phyloP scores from a whole-genome alignment of 2,797 vertebrate genomes.

The Neomorphus geoffroyi region DNA sequence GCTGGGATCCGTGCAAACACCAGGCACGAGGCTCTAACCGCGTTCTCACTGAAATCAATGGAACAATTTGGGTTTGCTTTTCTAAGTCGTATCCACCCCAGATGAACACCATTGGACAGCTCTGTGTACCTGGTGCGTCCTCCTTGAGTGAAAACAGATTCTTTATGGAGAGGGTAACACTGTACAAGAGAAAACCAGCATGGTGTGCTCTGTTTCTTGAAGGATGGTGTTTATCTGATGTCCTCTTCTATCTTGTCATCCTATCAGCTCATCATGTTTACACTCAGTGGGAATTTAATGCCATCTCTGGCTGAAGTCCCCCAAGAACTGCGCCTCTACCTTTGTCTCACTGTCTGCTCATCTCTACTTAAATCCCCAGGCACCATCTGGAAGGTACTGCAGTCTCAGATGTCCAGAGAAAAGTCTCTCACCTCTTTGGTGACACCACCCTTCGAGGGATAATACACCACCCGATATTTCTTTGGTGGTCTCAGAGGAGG shows the following conservation, averaged over 20 bases:
- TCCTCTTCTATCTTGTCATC: not conserved
- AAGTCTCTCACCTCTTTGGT: slow-evolving; percentile 84
- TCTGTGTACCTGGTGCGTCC: not conserved
- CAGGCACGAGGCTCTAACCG: not conserved
- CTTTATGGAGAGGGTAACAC: not conserved
- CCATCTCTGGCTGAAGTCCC: not conserved
- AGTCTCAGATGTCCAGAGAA: not conserved
- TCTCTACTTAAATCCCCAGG: not conserved
- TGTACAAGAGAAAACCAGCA: not conserved
- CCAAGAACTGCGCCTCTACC: not conserved
- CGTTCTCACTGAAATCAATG: not conserved
- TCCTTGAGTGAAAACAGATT: not conserved
- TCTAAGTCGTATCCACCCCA: not conserved
- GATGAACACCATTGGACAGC: not conserved
- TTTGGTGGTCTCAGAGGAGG: slow-evolving; percentile 76
- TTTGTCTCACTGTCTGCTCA: not conserved
- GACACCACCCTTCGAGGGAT: slow-evolving; percentile 82
- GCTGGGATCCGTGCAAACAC: not conserved
- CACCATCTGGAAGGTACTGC: not conserved
- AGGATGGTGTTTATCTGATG: not conserved
- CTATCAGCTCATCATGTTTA: not conserved
- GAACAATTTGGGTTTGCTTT: not conserved
- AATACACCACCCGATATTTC: slow-evolving; percentile 88
- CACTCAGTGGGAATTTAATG: not conserved
- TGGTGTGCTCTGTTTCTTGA: not conserved